These are phyloP conservation scores for Sarcophaga rosellei DNA, from an alignment of 2,888 invertebrate species.

Conservation along the genomic window DNA sequence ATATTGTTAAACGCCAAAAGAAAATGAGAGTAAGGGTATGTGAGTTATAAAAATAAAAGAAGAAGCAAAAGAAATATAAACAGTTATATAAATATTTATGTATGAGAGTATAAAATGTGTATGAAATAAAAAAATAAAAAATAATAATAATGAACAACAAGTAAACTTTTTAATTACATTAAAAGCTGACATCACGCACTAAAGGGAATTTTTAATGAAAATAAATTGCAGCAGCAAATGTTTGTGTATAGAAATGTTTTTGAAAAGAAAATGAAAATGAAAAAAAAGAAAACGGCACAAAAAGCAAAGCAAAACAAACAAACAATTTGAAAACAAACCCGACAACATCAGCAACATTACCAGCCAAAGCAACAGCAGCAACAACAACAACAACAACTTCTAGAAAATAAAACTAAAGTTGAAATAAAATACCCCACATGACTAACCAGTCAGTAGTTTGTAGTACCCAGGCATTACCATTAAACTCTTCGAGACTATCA, in stretches of 20 bases:
- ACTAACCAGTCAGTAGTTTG: not conserved
- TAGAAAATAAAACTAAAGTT: not conserved
- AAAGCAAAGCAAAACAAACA: slow-evolving; percentile 18
- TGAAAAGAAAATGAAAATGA: slow-evolving; percentile 46
- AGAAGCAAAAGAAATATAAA: not conserved
- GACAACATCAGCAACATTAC: slow-evolving; percentile 6
- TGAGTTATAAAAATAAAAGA: not conserved
- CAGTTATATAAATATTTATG: slow-evolving; percentile 4
- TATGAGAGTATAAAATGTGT: slow-evolving; percentile 16
- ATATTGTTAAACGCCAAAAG: not conserved
- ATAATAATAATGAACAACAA: slow-evolving; percentile 38
- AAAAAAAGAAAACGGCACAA: slow-evolving; percentile 32
- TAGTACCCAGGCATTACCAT: not conserved
- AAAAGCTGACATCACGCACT: slow-evolving; percentile 68
- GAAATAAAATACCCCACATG: slow-evolving; percentile 43
- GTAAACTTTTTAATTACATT: slow-evolving; percentile 69
- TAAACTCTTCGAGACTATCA: not conserved
- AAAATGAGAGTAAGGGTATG: not conserved
- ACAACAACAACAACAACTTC: too few species aligned
- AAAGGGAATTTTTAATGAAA: slow-evolving; percentile 70
- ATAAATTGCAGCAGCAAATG: slow-evolving; percentile 68
- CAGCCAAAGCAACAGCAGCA: not conserved
- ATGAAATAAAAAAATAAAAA: slow-evolving; percentile 11
- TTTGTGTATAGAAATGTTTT: slow-evolving; percentile 65
- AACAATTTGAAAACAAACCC: slow-evolving; percentile 4